Evolutionary conservation across 2,113 vertebrate genomes (phyloP).

Genomic region (Neogobius melanostomus): DNA sequence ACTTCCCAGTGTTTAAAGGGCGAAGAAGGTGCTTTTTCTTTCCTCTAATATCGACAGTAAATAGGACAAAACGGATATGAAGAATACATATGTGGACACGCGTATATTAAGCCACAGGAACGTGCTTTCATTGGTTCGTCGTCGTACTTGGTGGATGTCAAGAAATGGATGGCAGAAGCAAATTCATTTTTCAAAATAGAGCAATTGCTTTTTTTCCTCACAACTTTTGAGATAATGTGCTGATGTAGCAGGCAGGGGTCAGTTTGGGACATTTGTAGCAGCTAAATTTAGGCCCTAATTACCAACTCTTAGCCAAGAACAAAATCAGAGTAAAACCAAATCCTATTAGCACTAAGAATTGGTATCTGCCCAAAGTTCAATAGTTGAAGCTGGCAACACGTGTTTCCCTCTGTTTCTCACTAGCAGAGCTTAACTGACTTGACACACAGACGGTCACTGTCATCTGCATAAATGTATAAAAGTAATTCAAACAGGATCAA

Average conservation of each 20-base stretch:
- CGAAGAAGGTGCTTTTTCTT: background rate
- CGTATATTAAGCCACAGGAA: no score
- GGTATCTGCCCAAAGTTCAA: background rate
- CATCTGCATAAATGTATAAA: no score
- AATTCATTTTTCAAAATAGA: no score
- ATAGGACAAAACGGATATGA: background rate
- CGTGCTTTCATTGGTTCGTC: no score
- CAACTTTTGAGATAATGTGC: no score
- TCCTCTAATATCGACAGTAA: background rate
- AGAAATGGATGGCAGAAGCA: no score
- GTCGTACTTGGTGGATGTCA: no score
- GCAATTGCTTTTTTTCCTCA: no score
- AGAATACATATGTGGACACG: background rate
- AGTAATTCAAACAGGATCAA: no score
- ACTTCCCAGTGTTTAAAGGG: background rate
- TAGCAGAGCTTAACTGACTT: background rate
- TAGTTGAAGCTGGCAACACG: background rate
- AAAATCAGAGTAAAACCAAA: background rate
- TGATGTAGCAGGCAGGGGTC: no score
- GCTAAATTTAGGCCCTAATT: background rate
- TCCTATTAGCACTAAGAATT: background rate
- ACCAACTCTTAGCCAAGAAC: conserved; percentile 8
- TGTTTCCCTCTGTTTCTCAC: background rate
- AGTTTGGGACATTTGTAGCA: background rate
- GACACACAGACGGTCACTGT: no score